phyloP scores from a whole-genome alignment of 2,797 vertebrate genomes.

The Pagetopsis macropterus region DNA sequence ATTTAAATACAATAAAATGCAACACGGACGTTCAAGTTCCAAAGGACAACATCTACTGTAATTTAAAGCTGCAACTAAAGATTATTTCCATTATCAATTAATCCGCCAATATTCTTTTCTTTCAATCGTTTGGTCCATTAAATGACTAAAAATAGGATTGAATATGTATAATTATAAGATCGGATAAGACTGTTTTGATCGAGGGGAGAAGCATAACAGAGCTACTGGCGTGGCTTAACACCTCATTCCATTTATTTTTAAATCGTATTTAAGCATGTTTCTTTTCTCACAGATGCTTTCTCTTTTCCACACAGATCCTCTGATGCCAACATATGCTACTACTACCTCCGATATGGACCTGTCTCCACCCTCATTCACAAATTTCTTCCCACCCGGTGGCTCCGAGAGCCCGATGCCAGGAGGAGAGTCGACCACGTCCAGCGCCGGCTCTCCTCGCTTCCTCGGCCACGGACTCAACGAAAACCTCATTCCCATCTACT shows the following conservation, averaged over 20 bases:
- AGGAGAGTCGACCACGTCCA: constrained; percentile 84
- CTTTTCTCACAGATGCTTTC: constrained; percentile 10
- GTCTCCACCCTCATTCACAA: constrained; percentile 62
- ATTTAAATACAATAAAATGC: neutral
- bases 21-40: too few relatives aligned
- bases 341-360: constrained; percentile 43
- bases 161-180: too few relatives aligned
- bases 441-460: constrained; percentile 88
- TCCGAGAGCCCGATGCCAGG: constrained; percentile 67
- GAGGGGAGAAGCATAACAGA: neutral
- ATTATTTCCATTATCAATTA: too few relatives aligned
- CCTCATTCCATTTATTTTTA: neutral
- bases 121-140: too few relatives aligned
- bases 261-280: neutral
- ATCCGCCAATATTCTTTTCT: too few relatives aligned
- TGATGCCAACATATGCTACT: constrained; percentile 52
- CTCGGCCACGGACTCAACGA: constrained; percentile 86
- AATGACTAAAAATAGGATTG: too few relatives aligned
- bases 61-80: neutral
- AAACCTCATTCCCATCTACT: constrained; percentile 97
- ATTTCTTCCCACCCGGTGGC: constrained; percentile 53
- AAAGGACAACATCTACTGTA: neutral
- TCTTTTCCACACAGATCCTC: constrained; percentile 72
- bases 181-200: neutral
- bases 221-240: neutral